Evolutionary conservation across 2,797 vertebrate species (phyloP), one percentile per base, ranked within the genome.

Genomic region (Brotula barbata): DNA sequence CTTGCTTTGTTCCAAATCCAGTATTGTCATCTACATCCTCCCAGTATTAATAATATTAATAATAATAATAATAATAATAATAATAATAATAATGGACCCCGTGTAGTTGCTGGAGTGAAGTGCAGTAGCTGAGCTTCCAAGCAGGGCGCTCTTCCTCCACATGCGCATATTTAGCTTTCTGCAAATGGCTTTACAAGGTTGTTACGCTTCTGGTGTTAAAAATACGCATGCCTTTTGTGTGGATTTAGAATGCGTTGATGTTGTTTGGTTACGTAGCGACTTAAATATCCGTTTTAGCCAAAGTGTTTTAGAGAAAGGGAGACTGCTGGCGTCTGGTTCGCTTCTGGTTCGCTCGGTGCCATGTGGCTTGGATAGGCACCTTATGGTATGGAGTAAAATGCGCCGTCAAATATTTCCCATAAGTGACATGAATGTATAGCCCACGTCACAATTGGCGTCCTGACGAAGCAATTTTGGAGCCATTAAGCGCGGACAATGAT

Each of bases 81-180:
- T n/a, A n/a, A n/a, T n/a, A n/a, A n/a, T n/a, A n/a, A n/a, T n/a
- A n/a, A n/a, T n/a, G n/a, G n/a, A n/a, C n/a, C n/a, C n/a, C n/a
- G n/a, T n/a, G n/a, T n/a, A n/a, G n/a, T n/a, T n/a, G 25, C 8
- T 28, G 4, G 25, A 28, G 25, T 28, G 4, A 8, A 28, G 25
- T 33, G 31, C 31, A 33, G 31, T 33, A 33, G 31, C 31, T 33
- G 31, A 39, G 37, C 37, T 68, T 58, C 72, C 62, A 74, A 54
- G 64, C 72, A 72, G 42, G 37, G 25, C 23, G 60, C 81, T 63
- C 59, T 55, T 59, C 71, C 69, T 64, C 61, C 68, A 50, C 64
- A 54, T 34, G 58, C n/a, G 37, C 75, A 68, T 70, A 70, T 77
- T 49, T 63, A 75, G 51, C 46, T 22, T 11, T 16, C 37, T 73